These are phyloP conservation scores for Falco columbarius DNA, from an alignment of 2,797 vertebrate species.

Conservation along the genomic window DNA sequence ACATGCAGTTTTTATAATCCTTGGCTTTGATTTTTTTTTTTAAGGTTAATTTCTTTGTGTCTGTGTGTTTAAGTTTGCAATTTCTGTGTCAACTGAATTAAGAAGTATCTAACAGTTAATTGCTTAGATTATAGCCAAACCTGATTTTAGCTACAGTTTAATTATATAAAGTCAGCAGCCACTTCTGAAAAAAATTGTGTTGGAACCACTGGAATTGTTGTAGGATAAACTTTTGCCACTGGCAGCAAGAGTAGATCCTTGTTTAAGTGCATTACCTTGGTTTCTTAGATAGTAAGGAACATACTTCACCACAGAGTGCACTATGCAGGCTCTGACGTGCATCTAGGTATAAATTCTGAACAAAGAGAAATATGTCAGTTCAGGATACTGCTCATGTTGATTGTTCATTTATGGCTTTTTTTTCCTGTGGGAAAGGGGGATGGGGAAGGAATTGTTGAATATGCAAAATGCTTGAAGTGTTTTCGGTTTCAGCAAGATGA, in stretches of 20 bases:
- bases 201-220: neutral
- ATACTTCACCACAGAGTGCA: accelerated
- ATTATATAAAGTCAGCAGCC: neutral
- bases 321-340: neutral
- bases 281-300: neutral
- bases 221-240: neutral
- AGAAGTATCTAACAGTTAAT: neutral
- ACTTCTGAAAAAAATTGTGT: neutral
- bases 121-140: neutral
- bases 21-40: neutral
- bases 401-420: neutral
- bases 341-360: neutral
- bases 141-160: neutral
- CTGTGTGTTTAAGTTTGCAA: neutral
- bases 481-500: neutral
- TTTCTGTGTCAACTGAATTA: neutral
- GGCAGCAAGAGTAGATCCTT: neutral
- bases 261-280: neutral
- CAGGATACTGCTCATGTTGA: neutral
- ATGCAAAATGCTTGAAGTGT: neutral
- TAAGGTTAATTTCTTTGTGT: neutral
- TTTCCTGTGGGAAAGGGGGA: neutral
- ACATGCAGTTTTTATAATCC: neutral
- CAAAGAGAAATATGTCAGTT: neutral
- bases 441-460: neutral